phyloP scores from a whole-genome alignment of 2,888 invertebrate genomes.

The Drosophila anomalata region DNA sequence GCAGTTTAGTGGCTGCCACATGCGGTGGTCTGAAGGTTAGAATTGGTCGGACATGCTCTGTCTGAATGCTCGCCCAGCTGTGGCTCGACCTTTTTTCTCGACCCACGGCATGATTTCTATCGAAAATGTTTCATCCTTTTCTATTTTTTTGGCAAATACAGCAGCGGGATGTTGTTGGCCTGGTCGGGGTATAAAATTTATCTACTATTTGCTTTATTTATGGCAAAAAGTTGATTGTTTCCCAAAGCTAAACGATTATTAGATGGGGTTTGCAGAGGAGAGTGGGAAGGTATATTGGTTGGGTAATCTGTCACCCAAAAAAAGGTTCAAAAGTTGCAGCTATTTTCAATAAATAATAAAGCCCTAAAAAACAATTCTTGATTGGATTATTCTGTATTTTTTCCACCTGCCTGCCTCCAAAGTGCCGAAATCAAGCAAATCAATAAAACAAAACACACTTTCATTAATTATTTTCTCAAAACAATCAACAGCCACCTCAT shows the following conservation, averaged over 20 bases:
- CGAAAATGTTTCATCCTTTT: constrained; percentile 8
- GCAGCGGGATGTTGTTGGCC: constrained; percentile 1
- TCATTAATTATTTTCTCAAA: constrained; percentile 8
- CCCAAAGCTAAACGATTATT: constrained; percentile 19
- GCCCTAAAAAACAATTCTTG: neutral
- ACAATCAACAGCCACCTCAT: constrained; percentile 5
- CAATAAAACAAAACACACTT: constrained; percentile 9
- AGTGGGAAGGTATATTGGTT: neutral
- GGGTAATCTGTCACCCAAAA: neutral
- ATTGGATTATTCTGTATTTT: neutral
- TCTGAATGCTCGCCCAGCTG: constrained; percentile 18
- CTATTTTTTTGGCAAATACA: constrained; percentile 16
- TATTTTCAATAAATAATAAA: neutral
- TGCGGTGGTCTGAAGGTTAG: constrained; percentile 22
- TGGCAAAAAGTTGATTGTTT: constrained; percentile 18
- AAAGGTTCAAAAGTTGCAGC: neutral
- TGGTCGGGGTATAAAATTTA: constrained; percentile 8
- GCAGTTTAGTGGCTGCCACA: constrained; percentile 20
- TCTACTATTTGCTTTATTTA: constrained; percentile 23
- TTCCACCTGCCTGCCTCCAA: neutral
- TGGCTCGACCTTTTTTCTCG: constrained; percentile 11
- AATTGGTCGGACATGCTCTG: constrained; percentile 8
- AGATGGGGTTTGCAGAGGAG: constrained; percentile 1
- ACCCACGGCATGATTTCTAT: constrained; percentile 16
- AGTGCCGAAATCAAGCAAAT: neutral